These are phyloP conservation scores for Chromis chromis DNA, from an alignment of 2,797 vertebrate genomes.

Conservation along the genomic window DNA sequence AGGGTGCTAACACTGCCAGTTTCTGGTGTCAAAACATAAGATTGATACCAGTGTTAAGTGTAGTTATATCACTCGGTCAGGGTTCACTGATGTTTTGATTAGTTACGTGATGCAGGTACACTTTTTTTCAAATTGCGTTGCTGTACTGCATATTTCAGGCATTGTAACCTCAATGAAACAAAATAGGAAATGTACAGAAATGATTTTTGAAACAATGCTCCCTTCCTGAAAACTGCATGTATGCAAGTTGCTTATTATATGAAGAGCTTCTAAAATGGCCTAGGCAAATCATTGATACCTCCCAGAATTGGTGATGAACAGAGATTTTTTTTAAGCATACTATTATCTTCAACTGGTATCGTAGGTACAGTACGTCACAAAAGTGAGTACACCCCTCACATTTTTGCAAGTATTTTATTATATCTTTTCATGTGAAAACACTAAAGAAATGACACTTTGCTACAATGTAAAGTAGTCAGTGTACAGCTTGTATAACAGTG, in stretches of 20 bases:
- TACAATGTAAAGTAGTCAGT: no score
- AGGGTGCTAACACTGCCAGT: conserved; percentile 18
- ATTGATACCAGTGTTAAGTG: conserved; percentile 5
- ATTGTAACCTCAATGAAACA: not conserved
- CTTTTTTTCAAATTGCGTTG: not conserved
- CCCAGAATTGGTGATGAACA: not conserved
- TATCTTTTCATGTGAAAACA: no score
- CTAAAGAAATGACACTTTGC: no score
- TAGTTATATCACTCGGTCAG: not conserved
- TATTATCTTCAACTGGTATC: not conserved
- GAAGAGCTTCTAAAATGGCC: not conserved
- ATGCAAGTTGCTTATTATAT: no score
- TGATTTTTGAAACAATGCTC: not conserved
- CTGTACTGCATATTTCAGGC: not conserved
- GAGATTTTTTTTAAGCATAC: not conserved
- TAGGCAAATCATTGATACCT: not conserved
- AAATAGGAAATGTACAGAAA: not conserved
- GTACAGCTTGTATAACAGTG: no score
- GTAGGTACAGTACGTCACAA: no score
- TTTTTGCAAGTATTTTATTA: no score
- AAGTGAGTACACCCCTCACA: no score
- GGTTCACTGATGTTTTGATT: not conserved
- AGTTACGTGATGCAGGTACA: not conserved
- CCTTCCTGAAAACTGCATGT: no score
- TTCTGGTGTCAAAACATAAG: conserved; percentile 10